Conservation (phyloP, 2,797 vertebrate species). For the Poliocrania exsul region DNA sequence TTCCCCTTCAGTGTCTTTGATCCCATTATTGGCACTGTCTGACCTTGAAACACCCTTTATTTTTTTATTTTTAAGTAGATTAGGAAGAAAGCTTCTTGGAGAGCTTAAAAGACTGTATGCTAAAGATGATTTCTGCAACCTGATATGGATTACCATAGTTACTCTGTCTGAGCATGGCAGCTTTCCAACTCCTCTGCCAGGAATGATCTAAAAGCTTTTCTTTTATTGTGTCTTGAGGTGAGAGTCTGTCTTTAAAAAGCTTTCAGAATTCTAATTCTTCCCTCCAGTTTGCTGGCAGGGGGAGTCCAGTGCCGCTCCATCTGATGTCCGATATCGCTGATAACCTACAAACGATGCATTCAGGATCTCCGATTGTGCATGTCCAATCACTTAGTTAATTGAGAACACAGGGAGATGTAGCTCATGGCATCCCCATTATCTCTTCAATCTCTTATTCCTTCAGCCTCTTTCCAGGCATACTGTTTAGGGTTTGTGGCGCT, state of each 20-base stretch:
- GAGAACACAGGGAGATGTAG: constrained; percentile 40
- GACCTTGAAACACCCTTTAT: constrained; percentile 48
- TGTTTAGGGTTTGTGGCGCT: not conserved
- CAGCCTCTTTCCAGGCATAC: not conserved
- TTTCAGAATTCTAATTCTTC: constrained; percentile 64
- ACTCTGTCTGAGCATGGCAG: constrained; percentile 34
- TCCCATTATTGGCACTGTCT: constrained; percentile 4
- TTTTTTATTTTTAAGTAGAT: constrained; percentile 64
- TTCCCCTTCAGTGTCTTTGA: not conserved
- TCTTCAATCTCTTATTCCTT: constrained; percentile 29
- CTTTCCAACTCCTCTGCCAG: constrained; percentile 67
- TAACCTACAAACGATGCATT: constrained; percentile 51
- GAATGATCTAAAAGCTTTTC: constrained; percentile 72
- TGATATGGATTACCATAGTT: constrained; percentile 64
- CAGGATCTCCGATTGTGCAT: constrained; percentile 36
- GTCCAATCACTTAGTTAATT: constrained; percentile 68
- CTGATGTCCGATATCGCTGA: constrained; percentile 48
- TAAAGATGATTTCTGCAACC: constrained; percentile 67
- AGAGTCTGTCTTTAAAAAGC: constrained; percentile 63
- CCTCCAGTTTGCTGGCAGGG: constrained; percentile 40
- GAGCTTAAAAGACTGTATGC: constrained; percentile 42
- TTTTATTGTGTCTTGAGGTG: constrained; percentile 67
- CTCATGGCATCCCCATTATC: constrained; percentile 40
- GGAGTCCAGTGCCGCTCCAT: not conserved
- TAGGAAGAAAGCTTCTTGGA: constrained; percentile 61